Base-by-base conservation (phyloP, 1,140 invertebrate species). In the Megalopta genalis region DNA sequence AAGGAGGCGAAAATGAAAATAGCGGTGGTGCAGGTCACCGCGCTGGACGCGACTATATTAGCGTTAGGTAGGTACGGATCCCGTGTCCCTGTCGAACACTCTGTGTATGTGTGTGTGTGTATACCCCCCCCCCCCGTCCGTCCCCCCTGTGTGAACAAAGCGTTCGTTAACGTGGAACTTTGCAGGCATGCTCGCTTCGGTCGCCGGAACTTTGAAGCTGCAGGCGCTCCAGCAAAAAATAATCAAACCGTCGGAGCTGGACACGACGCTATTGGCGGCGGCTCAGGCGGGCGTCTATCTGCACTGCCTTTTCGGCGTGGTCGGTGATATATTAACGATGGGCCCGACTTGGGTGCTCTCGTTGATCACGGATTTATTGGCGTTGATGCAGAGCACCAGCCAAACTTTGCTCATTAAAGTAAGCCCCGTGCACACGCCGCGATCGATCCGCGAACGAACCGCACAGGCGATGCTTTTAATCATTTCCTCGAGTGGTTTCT, bases 261-360 rank as follows among this genome's bases (percentile, higher is more conserved):
- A 98, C 89, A 97, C 96, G 64, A 97, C 96, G 3, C 93, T 98
- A 14, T 93, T 99, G 60, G 95, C 98, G 9, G 95, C 98, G 27
- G 97, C 97, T 4, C 96, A 98, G 89, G 96, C 96, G 2, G 98
- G 98, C 1, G 96, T 98, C 70, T 98, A 97, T 89, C 94, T 98
- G 37, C 98, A 98, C 91, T 96, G 96, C 82, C 95, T 97, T 91
- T 98, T 98, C 90, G 97, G 96, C 62, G 95, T 97, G 42, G 96
- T 98, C 69, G 97, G 97, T 42, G 95, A 95, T 80, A 95, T 96
- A 84, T 95, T 97, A 86, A 95, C 96, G 16, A 94, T 89, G 95
- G 80, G 93, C 93, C 86, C 93, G 94, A 81, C 89, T 91, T 76
- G 93, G 93, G 71, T 93, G 91, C 60, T 94, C 93, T 90, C 93